Evolutionary conservation across 1,140 invertebrate genomes (phyloP).

Genomic region (Drosophila pruinosa): DNA sequence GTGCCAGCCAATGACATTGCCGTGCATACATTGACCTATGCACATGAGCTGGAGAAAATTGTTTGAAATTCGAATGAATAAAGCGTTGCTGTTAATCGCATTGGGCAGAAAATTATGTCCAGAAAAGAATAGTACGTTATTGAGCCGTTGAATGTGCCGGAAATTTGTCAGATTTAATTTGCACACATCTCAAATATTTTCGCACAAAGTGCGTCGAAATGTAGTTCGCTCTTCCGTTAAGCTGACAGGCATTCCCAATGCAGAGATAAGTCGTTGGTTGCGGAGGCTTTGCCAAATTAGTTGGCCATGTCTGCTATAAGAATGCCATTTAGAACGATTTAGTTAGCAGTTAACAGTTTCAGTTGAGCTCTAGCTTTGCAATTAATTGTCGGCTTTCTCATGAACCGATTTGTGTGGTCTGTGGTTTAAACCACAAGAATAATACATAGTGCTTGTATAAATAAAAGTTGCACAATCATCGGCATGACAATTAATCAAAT

Average conservation of each 20-base stretch:
- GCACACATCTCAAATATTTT: constrained; percentile 61
- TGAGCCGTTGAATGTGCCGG: constrained; percentile 33
- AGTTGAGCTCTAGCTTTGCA: too few species aligned
- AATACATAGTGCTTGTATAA: constrained; percentile 3
- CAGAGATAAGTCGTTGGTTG: not conserved
- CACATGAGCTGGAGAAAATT: constrained; percentile 99
- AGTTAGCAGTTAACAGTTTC: not conserved
- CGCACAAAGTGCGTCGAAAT: constrained; percentile 41
- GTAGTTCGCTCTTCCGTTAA: constrained; percentile 41
- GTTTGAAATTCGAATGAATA: constrained; percentile 86
- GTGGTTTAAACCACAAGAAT: constrained; percentile 19
- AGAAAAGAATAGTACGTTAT: constrained; percentile 15
- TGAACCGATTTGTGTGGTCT: constrained; percentile 57
- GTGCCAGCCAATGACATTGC: constrained; percentile 95
- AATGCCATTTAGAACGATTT: constrained; percentile 23
- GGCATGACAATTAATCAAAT: constrained; percentile 54
- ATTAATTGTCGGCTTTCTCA: not conserved
- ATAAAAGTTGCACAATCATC: constrained; percentile 47
- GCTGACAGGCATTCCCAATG: constrained; percentile 63
- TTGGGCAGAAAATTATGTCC: constrained; percentile 52
- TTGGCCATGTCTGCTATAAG: constrained; percentile 10
- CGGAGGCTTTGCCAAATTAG: not conserved
- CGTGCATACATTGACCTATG: constrained; percentile 97
- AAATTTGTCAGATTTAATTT: constrained; percentile 80
- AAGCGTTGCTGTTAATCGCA: not conserved